Percentiles rank a stretch among this genome's conserved stretches.
Evolutionary conservation across 2,888 invertebrate genomes (phyloP).

Genomic region (Nyleta sp.): DNA sequence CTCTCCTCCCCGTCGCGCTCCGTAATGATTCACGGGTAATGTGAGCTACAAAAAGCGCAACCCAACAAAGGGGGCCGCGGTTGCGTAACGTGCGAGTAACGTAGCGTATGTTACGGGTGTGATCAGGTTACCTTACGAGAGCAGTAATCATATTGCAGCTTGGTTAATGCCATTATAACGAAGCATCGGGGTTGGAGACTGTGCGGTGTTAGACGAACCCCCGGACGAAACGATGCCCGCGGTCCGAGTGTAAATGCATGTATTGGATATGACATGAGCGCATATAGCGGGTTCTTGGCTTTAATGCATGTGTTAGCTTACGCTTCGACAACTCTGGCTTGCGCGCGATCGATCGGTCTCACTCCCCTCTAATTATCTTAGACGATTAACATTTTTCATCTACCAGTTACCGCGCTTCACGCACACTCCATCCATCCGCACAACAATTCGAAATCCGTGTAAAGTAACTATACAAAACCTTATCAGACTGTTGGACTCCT

Average conservation of each 20-base stretch:
- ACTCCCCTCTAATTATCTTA: constrained; percentile 45
- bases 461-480: no score
- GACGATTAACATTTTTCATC: constrained; percentile 22
- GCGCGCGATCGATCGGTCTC: constrained; percentile 56
- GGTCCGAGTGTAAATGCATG: constrained; percentile 69
- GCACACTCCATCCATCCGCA: no score
- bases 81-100: constrained; percentile 74
- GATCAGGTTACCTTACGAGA: constrained; percentile 82
- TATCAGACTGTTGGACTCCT: no score
- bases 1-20: constrained; percentile 43
- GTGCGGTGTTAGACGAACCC: constrained; percentile 70
- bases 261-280: constrained; percentile 81
- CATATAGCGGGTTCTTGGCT: constrained; percentile 78
- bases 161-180: constrained; percentile 81
- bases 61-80: constrained; percentile 77
- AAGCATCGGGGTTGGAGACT: constrained; percentile 71
- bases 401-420: constrained; percentile 21
- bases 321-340: constrained; percentile 44
- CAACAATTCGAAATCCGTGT: no score
- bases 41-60: constrained; percentile 82
- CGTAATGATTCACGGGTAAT: constrained; percentile 81
- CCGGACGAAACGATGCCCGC: constrained; percentile 58
- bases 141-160: constrained; percentile 82
- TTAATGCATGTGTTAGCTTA: constrained; percentile 76
- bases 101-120: constrained; percentile 77